Evolutionary conservation across 1,140 invertebrate genomes (phyloP).

Genomic region (Papilio glaucus): DNA sequence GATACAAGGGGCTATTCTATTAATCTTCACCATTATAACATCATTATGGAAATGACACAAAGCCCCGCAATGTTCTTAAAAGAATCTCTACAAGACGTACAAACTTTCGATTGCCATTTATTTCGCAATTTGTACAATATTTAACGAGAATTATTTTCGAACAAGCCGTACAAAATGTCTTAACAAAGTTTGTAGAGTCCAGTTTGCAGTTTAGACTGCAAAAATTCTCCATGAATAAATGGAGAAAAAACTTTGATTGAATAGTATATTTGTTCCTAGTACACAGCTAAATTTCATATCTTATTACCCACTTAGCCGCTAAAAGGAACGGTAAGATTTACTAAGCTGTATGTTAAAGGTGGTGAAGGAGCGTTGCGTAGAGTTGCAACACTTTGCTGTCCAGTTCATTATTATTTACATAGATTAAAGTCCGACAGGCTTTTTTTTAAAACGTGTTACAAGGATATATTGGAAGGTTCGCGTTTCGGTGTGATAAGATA

Average conservation of each 20-base stretch:
- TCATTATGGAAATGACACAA: too few relatives aligned
- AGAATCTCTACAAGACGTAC: too few relatives aligned
- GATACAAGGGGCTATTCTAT: too few relatives aligned
- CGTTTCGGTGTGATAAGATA: not conserved
- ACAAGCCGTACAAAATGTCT: too few relatives aligned
- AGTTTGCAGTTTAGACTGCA: not conserved
- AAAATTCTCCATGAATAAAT: not conserved
- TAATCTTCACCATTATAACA: too few relatives aligned
- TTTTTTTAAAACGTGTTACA: conserved; percentile 1
- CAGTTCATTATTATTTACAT: conserved; percentile 30
- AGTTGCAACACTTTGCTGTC: conserved; percentile 5
- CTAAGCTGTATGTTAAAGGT: not conserved
- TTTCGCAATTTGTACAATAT: too few relatives aligned
- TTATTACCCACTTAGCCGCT: not conserved
- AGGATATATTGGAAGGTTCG: not conserved
- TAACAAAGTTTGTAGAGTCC: too few relatives aligned
- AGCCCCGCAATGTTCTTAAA: too few relatives aligned
- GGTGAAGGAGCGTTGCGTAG: not conserved
- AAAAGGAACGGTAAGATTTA: conserved; percentile 4
- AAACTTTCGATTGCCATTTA: too few relatives aligned
- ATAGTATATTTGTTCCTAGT: not conserved
- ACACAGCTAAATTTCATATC: not conserved
- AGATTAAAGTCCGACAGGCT: conserved; percentile 5
- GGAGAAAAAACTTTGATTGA: not conserved
- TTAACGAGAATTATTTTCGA: too few relatives aligned